Evolutionary conservation across 92 coral and sea anemone genomes (phyloP), one percentile per base, ranked within the genome.

Genomic region (Epizoanthus rinbou): DNA sequence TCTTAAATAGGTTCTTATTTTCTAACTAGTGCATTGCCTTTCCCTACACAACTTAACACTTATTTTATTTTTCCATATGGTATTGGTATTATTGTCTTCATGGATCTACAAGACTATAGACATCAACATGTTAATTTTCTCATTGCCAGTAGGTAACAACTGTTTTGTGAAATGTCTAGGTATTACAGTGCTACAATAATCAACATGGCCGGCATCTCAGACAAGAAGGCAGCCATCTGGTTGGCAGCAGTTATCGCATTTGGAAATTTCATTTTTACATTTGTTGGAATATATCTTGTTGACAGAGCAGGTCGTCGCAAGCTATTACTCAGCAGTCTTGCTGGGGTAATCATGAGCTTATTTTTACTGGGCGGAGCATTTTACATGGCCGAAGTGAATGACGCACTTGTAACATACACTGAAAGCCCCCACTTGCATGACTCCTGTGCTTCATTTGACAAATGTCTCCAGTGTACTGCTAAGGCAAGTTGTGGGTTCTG

Each of bases 121-220:
- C 31, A 28, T 28, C 31, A 28, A 28, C 31, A 28, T 28, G 31
- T 28, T 28, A 28, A 28, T 28, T 28, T 28, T 28, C 31, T 28
- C 31, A 28, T 28, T 28, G 31, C 31, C 0, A 0, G 31, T 28
- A 28, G 17, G 11, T 53, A 45, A 82, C 35, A 24, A 53, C 41
- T 18, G 18, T 69, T 56, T 3, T 18, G 17, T 3, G 13, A 33
- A 70, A 15, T 5, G 18, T 23, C 64, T 73, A 96, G 99, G 99
- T 96, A 96, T 75, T 96, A 96, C 90, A 92, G 99, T 89, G 95
- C 99, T 14, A 96, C 99, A 10, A 94, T 93, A 13, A 93, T 96
- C 56, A 89, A 88, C 63, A 96, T 96, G 99, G 93, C 99, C 3
- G 99, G 99, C 17, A 69, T 92, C 53, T 90, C 91, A 31, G 89